Base-by-base conservation (phyloP, 2,113 vertebrate genomes). In the Gracilinanus agilis region DNA sequence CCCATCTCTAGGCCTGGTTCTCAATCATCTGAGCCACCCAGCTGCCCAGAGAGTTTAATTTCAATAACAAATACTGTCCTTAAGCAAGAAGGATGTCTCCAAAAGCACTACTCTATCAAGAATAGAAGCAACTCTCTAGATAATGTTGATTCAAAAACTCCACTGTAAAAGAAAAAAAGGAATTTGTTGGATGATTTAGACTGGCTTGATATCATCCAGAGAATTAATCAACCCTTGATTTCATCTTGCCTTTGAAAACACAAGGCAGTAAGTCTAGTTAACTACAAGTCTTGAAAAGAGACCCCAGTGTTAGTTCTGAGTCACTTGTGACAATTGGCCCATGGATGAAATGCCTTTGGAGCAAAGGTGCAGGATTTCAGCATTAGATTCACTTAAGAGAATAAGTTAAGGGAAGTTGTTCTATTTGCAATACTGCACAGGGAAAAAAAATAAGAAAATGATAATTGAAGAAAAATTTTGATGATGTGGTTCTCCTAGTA, bases 401-500 rank as follows among this genome's bases (percentile, higher is more conserved):
- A 44, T 6, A 25, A 92, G 0, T 0, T 93, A 91, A 96, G 96
- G 95, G 90, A 98, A 98, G 96, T 98, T 98, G 93, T 98, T 98
- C 97, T 98, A 96, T 98, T 99, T 98, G 97, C 95, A 95, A 90
- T 96, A 96, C 89, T 96, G 97, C 95, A 97, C 92, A 97, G 90
- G 89, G 21, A 23, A 19, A 4, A 96, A 93, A 88, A 96, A 90
- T 92, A 95, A 98, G 98, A 98, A 99, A 98, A 98, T 96, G 58
- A 98, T 99, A 99, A 98, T 98, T 99, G 98, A 98, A 98, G 98
- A 98, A 98, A 98, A 98, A 97, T 97, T 98, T 98, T 99, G 98
- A 99, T 99, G 98, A 99, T 98, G 98, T 99, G 98, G 98, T 99
- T 98, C 98, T 98, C 98, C 98, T 98, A 98, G 98, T 98, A 99